Percentiles rank a stretch among this genome's conserved stretches.
phyloP scores from a whole-genome alignment of 2,888 invertebrate species.

The Drosophila greeni region DNA sequence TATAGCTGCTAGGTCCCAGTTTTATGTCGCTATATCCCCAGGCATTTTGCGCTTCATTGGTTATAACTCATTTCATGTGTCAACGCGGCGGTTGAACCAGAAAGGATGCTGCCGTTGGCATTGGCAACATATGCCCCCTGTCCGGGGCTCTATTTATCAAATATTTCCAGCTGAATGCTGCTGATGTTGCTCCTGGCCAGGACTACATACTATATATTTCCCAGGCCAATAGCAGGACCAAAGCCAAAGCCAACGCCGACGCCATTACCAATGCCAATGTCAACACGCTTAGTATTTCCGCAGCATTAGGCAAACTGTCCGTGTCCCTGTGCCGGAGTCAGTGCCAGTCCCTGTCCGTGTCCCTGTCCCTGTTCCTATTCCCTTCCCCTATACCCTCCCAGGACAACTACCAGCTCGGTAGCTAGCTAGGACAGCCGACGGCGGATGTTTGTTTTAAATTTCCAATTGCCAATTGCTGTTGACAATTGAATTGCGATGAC shows the following conservation, averaged over 20 bases:
- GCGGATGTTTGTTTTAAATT: slow-evolving; percentile 65
- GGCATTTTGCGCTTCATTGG: background rate
- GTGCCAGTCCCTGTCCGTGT: background rate
- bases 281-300: slow-evolving; percentile 60
- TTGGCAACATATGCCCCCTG: background rate
- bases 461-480: slow-evolving; percentile 59
- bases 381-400: background rate
- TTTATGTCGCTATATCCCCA: background rate
- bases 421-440: slow-evolving; percentile 2
- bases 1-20: too few relatives aligned
- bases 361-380: background rate
- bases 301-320: slow-evolving; percentile 55
- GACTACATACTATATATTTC: slow-evolving; percentile 14
- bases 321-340: background rate
- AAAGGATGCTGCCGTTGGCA: slow-evolving; percentile 11
- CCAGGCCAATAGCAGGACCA: slow-evolving; percentile 6
- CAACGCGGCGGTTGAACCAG: slow-evolving; percentile 3
- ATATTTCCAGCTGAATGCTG: slow-evolving; percentile 19
- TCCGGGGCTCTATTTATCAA: slow-evolving; percentile 20
- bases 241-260: slow-evolving; percentile 2
- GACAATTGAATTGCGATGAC: slow-evolving; percentile 66
- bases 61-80: slow-evolving; percentile 11
- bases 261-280: slow-evolving; percentile 18
- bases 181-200: slow-evolving; percentile 5
- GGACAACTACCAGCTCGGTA: background rate